A percentile compares a stretch with the other conserved stretches of the same genome.
Conservation (phyloP, 2,888 invertebrate genomes). For the Heliconius cydno region DNA sequence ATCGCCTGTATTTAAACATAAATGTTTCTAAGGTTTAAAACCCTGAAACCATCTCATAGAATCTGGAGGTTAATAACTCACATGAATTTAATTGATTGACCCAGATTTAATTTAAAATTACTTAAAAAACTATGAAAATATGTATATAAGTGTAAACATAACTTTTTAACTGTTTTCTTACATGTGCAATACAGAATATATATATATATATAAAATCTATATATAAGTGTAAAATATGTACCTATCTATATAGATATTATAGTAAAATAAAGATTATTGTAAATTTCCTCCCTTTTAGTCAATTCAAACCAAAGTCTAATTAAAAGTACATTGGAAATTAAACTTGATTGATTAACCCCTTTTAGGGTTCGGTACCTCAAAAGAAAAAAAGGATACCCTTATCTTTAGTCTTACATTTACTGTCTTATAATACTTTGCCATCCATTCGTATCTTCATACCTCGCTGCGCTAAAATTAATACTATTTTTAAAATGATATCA, state of each 20-base stretch:
- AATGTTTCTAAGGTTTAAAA: too few relatives aligned
- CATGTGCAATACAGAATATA: too few relatives aligned
- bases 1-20: too few relatives aligned
- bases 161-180: too few relatives aligned
- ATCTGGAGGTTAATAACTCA: too few relatives aligned
- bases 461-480: not conserved
- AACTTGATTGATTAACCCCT: not conserved
- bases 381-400: not conserved
- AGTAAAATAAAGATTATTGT: slow-evolving; percentile 1
- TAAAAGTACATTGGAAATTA: not conserved
- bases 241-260: not conserved
- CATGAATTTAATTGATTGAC: too few relatives aligned
- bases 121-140: not conserved
- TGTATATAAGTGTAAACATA: not conserved
- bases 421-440: not conserved
- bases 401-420: too few relatives aligned
- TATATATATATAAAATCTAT: too few relatives aligned
- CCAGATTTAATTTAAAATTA: not conserved
- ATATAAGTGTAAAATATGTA: not conserved
- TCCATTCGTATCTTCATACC: not conserved
- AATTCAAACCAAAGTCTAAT: not conserved
- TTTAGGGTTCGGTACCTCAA: not conserved
- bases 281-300: slow-evolving; percentile 23
- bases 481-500: not conserved
- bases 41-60: not conserved